Evolutionary conservation across 2,888 invertebrate species (phyloP).

Genomic region (Temnothorax ravouxi): DNA sequence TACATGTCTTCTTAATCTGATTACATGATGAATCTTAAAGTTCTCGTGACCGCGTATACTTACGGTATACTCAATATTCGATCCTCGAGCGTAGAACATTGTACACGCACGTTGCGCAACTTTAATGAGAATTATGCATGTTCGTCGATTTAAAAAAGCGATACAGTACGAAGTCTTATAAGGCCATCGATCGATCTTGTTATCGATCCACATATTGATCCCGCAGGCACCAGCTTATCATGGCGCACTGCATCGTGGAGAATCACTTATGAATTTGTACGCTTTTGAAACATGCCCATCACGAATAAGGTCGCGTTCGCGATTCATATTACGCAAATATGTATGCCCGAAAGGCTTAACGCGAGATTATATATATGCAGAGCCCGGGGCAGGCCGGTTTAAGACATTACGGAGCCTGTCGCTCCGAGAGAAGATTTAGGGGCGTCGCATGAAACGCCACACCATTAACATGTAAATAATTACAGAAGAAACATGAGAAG

Average conservation of each 20-base stretch:
- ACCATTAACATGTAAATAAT: constrained; percentile 20
- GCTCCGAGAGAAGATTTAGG: constrained; percentile 35
- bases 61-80: neutral
- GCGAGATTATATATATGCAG: constrained; percentile 18
- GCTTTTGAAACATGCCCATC: constrained; percentile 12
- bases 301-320: constrained; percentile 27
- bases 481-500: constrained; percentile 10
- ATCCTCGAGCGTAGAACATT: neutral
- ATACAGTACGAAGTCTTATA: constrained; percentile 24
- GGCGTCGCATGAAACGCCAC: neutral
- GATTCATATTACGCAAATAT: constrained; percentile 57
- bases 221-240: neutral
- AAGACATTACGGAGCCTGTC: neutral
- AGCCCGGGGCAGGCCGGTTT: neutral
- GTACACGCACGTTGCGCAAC: constrained; percentile 5
- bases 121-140: constrained; percentile 23
- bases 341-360: constrained; percentile 14
- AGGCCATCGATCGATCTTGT: constrained; percentile 23
- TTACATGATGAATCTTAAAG: neutral
- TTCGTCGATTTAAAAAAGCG: constrained; percentile 8
- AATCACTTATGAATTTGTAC: constrained; percentile 7
- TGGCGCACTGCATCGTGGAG: neutral
- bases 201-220: constrained; percentile 47
- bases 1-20: neutral
- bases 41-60: neutral